A percentile compares a stretch with the other conserved stretches of the same genome.
These are phyloP conservation scores for Daktulosphaira vitifoliae DNA, from an alignment of 1,140 invertebrate genomes.

Conservation along the genomic window DNA sequence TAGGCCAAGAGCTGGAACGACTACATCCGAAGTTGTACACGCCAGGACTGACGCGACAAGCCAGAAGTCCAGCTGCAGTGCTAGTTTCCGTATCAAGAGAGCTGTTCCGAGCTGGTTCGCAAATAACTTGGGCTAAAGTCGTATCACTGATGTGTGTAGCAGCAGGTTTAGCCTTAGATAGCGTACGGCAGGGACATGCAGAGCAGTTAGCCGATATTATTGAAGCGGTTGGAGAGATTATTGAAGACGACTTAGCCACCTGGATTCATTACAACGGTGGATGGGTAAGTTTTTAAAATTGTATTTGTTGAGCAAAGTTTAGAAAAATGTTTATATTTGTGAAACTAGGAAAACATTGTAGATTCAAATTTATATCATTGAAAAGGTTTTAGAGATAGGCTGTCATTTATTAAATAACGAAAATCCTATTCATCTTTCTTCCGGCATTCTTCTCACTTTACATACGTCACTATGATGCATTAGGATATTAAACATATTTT, in stretches of 20 bases:
- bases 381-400: no score
- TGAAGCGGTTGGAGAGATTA: constrained; percentile 52
- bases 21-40: constrained; percentile 50
- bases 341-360: no score
- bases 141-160: constrained; percentile 59
- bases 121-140: constrained; percentile 60
- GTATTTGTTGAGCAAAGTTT: not conserved
- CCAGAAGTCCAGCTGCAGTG: constrained; percentile 46
- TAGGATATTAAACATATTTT: no score
- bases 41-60: constrained; percentile 39
- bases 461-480: no score
- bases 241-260: constrained; percentile 56
- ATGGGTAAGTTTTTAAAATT: constrained; percentile 50
- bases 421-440: no score
- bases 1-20: constrained; percentile 56
- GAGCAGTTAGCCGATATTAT: constrained; percentile 55
- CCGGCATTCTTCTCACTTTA: no score
- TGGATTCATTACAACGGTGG: constrained; percentile 64
- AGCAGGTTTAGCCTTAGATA: constrained; percentile 60
- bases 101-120: constrained; percentile 34
- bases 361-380: no score
- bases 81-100: constrained; percentile 48
- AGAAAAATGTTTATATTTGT: no score
- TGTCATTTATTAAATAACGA: no score
- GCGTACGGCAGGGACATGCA: constrained; percentile 55